These are phyloP conservation scores for Todiramphus chloris DNA, from an alignment of 2,113 vertebrate genomes.

Conservation along the genomic window DNA sequence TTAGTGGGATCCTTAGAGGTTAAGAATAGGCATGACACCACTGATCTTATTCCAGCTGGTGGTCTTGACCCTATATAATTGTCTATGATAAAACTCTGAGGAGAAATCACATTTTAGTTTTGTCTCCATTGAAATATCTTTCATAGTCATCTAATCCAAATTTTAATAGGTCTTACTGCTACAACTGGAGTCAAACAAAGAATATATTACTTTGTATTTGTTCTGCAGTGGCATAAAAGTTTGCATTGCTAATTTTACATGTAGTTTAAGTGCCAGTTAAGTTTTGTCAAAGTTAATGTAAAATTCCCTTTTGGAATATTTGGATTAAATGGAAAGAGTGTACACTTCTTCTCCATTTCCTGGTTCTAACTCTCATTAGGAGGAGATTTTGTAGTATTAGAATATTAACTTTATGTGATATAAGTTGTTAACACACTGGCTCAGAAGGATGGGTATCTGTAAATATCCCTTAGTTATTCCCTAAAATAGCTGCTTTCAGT, in stretches of 20 bases:
- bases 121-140: background rate
- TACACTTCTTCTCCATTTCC: background rate
- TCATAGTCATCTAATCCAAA: background rate
- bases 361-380: background rate
- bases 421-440: background rate
- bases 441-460: background rate
- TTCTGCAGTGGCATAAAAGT: background rate
- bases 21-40: fast-evolving
- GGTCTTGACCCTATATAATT: background rate
- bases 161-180: background rate
- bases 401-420: background rate
- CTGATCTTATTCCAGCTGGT: background rate
- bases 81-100: background rate
- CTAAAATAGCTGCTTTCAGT: background rate
- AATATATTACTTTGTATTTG: background rate
- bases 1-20: background rate
- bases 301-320: background rate
- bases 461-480: background rate
- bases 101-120: background rate
- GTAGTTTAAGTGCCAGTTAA: background rate
- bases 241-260: background rate
- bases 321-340: background rate
- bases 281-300: background rate
- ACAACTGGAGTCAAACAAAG: background rate
- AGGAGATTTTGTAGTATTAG: background rate